phyloP scores from a whole-genome alignment of 2,797 vertebrate genomes.

The Steatocranus sp. region DNA sequence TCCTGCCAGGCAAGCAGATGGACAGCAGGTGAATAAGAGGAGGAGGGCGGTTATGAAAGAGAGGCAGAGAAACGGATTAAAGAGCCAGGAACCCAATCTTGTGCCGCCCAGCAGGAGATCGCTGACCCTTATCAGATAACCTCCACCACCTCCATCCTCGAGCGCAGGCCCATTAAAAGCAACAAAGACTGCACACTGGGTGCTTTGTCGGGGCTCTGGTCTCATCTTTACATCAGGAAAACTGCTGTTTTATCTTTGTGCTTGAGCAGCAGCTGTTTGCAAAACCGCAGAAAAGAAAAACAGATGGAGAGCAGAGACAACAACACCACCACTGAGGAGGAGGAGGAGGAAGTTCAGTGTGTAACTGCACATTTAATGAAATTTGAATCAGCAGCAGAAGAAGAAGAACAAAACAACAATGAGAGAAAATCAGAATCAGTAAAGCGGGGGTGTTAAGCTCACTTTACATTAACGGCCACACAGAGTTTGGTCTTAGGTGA shows the following conservation, averaged over 20 bases:
- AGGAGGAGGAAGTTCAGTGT: neutral
- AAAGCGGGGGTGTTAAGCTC: neutral
- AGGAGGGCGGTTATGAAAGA: neutral
- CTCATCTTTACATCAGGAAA: neutral
- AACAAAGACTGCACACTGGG: neutral
- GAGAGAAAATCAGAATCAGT: neutral
- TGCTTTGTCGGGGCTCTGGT: neutral
- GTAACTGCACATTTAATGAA: neutral
- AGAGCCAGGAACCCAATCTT: slow-evolving; percentile 34
- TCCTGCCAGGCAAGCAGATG: slow-evolving; percentile 11
- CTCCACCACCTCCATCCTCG: neutral
- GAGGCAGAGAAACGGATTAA: neutral
- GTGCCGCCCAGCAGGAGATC: slow-evolving; percentile 35
- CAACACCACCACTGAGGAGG: neutral
- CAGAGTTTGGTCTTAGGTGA: neutral
- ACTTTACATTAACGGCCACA: neutral
- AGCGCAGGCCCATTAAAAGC: neutral
- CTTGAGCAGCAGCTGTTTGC: slow-evolving; percentile 13
- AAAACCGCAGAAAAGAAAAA: neutral
- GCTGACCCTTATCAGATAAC: slow-evolving; percentile 47
- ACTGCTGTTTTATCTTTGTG: neutral
- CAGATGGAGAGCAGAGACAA: slow-evolving; percentile 33
- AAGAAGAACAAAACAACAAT: neutral
- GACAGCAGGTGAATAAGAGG: slow-evolving; percentile 9
- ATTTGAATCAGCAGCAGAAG: neutral